Percentiles rank a stretch among this genome's conserved stretches.
Conservation (phyloP, 2,888 invertebrate genomes). For the Andrena bicolor region DNA sequence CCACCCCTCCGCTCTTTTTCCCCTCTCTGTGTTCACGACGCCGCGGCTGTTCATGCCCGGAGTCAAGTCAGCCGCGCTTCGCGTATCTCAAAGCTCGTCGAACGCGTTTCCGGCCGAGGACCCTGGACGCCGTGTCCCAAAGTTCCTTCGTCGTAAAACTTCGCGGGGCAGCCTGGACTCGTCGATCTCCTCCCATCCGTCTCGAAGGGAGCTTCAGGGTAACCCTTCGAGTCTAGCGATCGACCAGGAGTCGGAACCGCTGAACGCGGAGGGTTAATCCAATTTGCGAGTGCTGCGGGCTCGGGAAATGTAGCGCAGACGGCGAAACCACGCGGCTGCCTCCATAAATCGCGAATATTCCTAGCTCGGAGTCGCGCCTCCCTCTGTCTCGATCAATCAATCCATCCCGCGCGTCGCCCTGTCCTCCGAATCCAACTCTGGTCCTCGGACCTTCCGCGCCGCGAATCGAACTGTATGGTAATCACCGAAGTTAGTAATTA, state of each 20-base stretch:
- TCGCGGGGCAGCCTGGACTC: too few species aligned
- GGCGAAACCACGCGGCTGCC: neutral
- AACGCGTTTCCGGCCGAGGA: slow-evolving; percentile 16
- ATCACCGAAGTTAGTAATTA: slow-evolving; percentile 25
- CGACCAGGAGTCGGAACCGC: neutral
- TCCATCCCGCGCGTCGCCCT: neutral
- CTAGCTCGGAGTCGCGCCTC: neutral
- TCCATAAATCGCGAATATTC: slow-evolving; percentile 2
- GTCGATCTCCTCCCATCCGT: too few species aligned
- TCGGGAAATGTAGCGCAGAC: neutral
- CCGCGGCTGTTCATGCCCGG: slow-evolving; percentile 3
- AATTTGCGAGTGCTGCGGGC: too few species aligned
- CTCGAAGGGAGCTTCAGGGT: neutral
- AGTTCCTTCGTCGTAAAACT: neutral
- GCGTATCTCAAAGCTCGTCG: slow-evolving; percentile 3
- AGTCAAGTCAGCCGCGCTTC: neutral
- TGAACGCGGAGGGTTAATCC: neutral
- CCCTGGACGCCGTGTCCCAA: neutral
- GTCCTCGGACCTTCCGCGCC: neutral
- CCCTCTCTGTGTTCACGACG: neutral
- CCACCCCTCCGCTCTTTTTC: neutral
- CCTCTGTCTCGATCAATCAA: neutral
- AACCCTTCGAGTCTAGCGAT: neutral
- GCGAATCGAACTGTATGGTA: neutral
- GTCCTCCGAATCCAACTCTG: neutral